A percentile compares a stretch with the other conserved stretches of the same genome.
These are phyloP conservation scores for Chromoteleia sp. DNA, from an alignment of 2,888 invertebrate species.

Conservation along the genomic window DNA sequence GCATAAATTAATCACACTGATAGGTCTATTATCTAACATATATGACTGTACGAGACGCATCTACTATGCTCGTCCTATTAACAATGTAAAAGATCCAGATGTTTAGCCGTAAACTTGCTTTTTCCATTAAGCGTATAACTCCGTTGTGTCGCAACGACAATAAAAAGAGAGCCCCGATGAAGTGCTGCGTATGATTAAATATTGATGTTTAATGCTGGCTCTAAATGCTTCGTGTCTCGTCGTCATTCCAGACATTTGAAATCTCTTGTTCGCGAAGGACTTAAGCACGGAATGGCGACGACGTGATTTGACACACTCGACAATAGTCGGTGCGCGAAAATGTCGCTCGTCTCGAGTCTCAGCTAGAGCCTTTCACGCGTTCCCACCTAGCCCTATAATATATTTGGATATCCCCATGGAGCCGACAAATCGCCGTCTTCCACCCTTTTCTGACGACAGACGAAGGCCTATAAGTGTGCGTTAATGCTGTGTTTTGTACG, in stretches of 20 bases:
- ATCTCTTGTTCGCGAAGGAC: conserved; percentile 69
- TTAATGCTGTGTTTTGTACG: conserved; percentile 60
- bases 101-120: conserved; percentile 47
- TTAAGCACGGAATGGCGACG: conserved; percentile 65
- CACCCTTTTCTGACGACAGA: conserved; percentile 58
- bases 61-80: conserved; percentile 39
- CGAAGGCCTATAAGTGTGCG: conserved; percentile 58
- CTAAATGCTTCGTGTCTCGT: conserved; percentile 52
- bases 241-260: conserved; percentile 65
- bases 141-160: conserved; percentile 21
- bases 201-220: conserved; percentile 55
- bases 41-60: conserved; percentile 33
- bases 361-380: conserved; percentile 64
- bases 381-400: conserved; percentile 65
- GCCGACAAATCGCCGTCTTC: conserved; percentile 69
- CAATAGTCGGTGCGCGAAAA: conserved; percentile 70
- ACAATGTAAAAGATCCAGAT: conserved; percentile 30
- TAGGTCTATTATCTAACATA: conserved; percentile 51
- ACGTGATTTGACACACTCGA: conserved; percentile 70
- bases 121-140: conserved; percentile 59
- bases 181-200: conserved; percentile 56
- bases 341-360: conserved; percentile 65
- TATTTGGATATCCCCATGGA: conserved; percentile 70
- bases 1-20: conserved; percentile 61
- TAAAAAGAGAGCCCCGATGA: conserved; percentile 39